A percentile compares a stretch with the other conserved stretches of the same genome.
phyloP scores from a whole-genome alignment of 2,113 vertebrate genomes.

The Athene noctua region DNA sequence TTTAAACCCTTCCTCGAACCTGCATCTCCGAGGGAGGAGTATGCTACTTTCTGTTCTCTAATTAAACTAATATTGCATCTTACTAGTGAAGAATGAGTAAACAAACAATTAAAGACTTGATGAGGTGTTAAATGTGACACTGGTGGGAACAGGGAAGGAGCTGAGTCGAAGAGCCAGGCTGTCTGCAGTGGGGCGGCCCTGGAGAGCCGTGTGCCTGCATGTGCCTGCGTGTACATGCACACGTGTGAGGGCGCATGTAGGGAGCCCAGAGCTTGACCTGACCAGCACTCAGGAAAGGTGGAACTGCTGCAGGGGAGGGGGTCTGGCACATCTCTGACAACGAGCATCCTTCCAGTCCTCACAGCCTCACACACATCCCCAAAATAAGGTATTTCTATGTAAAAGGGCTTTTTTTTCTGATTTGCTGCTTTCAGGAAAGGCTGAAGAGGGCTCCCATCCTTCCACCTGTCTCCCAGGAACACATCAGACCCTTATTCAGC shows the following conservation, averaged over 20 bases:
- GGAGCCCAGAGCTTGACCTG: background rate
- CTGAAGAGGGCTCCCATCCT: background rate
- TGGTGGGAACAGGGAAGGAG: background rate
- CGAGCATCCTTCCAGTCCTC: background rate
- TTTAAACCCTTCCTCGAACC: background rate
- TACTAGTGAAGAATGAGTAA: background rate
- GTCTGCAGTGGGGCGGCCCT: background rate
- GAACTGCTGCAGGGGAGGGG: background rate
- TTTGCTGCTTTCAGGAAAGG: background rate
- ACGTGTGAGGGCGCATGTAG: accelerated
- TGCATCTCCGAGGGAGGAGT: background rate
- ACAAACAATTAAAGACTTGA: background rate
- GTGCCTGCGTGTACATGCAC: background rate
- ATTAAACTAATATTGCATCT: background rate
- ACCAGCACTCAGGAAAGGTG: background rate
- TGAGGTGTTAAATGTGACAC: background rate
- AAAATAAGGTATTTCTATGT: no score
- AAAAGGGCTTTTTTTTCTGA: background rate
- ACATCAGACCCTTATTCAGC: background rate
- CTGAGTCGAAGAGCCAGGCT: no score
- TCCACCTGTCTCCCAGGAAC: background rate
- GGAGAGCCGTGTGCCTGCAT: background rate
- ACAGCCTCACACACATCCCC: background rate
- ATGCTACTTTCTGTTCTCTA: background rate
- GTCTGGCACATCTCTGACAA: background rate